These are phyloP conservation scores for Drosophila punjabiensis DNA, from an alignment of 1,140 invertebrate species.

Conservation along the genomic window DNA sequence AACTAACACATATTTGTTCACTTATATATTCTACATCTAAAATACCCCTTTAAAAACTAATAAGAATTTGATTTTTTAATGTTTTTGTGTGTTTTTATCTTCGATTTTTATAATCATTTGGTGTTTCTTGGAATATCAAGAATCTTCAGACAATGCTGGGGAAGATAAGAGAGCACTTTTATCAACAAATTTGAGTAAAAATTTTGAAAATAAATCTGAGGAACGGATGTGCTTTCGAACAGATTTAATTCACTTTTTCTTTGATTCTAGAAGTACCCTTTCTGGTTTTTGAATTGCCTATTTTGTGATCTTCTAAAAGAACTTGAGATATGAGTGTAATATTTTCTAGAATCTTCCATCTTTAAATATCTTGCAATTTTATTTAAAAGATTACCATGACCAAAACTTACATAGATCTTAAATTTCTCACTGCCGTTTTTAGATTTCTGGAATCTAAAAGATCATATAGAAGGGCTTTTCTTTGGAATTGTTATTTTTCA, in stretches of 20 bases:
- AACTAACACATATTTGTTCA: background rate
- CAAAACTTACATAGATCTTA: conserved; percentile 31
- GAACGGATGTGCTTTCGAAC: background rate
- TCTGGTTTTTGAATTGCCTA: background rate
- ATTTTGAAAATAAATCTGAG: background rate
- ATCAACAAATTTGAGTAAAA: background rate
- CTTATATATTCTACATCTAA: background rate
- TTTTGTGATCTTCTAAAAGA: background rate
- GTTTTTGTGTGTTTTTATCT: background rate
- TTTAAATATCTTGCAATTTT: background rate
- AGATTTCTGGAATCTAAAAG: background rate
- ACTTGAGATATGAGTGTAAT: background rate
- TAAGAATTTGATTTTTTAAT: background rate
- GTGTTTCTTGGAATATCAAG: background rate
- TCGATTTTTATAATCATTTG: background rate
- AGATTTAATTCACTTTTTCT: background rate
- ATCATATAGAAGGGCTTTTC: background rate
- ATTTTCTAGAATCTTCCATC: background rate
- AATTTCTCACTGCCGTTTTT: conserved; percentile 17
- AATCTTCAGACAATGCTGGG: background rate
- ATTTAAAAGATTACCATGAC: background rate
- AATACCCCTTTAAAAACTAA: background rate
- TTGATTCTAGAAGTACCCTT: background rate
- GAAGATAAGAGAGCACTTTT: background rate
- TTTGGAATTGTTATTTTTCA: conserved; percentile 14